phyloP scores from a whole-genome alignment of 2,797 vertebrate genomes.

The Clarias laeviceps region DNA sequence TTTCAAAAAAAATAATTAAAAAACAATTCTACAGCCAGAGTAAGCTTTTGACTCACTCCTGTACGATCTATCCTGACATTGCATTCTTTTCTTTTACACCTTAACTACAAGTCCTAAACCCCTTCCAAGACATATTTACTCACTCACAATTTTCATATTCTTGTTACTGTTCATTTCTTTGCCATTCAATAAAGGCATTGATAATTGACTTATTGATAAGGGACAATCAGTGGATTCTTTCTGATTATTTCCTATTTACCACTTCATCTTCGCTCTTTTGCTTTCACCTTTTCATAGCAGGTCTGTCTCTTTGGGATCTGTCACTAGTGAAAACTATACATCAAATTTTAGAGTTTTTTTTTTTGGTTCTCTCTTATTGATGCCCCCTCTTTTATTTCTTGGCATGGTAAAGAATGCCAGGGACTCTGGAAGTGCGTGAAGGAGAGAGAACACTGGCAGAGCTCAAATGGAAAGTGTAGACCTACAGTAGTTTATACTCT shows the following conservation, averaged over 20 bases:
- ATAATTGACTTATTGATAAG: conserved; percentile 71
- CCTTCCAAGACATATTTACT: not conserved
- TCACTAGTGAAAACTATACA: not conserved
- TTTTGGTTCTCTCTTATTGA: conserved; percentile 13
- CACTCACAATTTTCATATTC: not conserved
- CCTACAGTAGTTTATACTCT: conserved; percentile 25
- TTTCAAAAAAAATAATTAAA: too few relatives aligned
- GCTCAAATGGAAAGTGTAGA: conserved; percentile 28
- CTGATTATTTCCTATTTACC: conserved; percentile 44
- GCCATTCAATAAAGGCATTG: conserved; percentile 59
- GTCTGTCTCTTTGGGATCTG: not conserved
- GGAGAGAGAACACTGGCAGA: conserved; percentile 33
- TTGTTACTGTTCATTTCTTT: not conserved
- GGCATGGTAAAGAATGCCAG: conserved; percentile 22
- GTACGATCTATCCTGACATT: not conserved
- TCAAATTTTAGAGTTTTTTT: not conserved
- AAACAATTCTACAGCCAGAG: too few relatives aligned
- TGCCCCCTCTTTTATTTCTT: conserved; percentile 4
- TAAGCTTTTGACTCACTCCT: too few relatives aligned
- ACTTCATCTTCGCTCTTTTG: conserved; percentile 13
- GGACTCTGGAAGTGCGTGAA: conserved; percentile 17
- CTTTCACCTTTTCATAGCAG: not conserved
- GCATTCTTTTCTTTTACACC: not conserved
- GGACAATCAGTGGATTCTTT: conserved; percentile 53
- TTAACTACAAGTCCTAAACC: not conserved